phyloP scores from a whole-genome alignment of 1,140 invertebrate genomes.

The Arctopsyche grandis region DNA sequence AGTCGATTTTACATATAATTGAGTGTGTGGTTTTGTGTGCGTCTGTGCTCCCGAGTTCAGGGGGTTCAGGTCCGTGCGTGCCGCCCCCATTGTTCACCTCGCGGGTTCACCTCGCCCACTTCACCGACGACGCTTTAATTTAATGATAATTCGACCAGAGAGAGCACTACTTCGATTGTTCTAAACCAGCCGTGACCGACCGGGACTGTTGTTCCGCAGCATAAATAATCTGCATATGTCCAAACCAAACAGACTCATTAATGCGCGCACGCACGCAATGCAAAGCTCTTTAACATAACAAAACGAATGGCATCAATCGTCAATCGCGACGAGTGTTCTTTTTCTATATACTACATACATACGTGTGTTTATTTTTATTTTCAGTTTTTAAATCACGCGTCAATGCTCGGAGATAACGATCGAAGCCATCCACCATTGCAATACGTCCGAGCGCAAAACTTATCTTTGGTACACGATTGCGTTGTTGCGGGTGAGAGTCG shows the following conservation, averaged over 20 bases:
- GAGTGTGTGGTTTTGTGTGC: background rate
- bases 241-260: constrained; percentile 8
- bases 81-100: constrained; percentile 36
- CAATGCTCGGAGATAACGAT: background rate
- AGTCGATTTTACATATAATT: no score
- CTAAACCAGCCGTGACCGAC: constrained; percentile 35
- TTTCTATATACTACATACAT: no score
- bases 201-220: constrained; percentile 16
- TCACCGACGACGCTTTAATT: constrained; percentile 32
- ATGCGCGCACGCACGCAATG: constrained; percentile 17
- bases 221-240: constrained; percentile 32
- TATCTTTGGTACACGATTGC: background rate
- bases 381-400: no score
- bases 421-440: background rate
- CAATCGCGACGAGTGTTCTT: background rate
- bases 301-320: constrained; percentile 22
- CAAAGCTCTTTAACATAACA: constrained; percentile 7
- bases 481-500: background rate
- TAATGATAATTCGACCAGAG: constrained; percentile 45
- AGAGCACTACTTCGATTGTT: constrained; percentile 45
- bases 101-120: constrained; percentile 5
- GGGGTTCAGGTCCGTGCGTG: constrained; percentile 19
- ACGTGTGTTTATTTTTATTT: no score
- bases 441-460: no score
- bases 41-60: background rate